Base-by-base conservation (phyloP, 2,797 vertebrate species). In the Melopsittacus undulatus region DNA sequence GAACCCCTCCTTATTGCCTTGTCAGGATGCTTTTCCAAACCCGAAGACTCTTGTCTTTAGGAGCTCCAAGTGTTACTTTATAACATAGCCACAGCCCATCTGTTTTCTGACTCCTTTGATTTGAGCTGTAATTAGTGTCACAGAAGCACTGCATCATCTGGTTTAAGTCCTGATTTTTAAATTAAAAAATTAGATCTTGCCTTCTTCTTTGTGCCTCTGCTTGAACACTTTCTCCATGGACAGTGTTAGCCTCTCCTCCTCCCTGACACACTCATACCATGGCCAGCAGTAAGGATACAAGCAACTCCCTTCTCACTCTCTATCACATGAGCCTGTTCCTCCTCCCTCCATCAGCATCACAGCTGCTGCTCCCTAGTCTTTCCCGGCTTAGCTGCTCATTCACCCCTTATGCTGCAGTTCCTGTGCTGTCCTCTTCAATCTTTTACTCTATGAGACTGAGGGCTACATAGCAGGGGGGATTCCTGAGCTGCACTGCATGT, bases 401-500 rank as follows among this genome's bases (percentile, higher is more conserved):
- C 19, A 5, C 8, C 24, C 11, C 22, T 29, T 4, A 20, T 40
- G 22, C 52, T 74, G 72, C 15, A 22, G 24, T 1, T 72, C n/a
- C 48, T 42, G 19, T 5, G 8, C 51, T 43, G 6, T 16, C 16
- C 49, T 40, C 4, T 5, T 20, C 19, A 22, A 22, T 49, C n/a
- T 24, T 82, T 32, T 26, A 48, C 9, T 10, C n/a, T 3, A 5
- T 4, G 27, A 11, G 10, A 16, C n/a, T 23, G 38, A 9, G 19
- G 15, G 23, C 19, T 32, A 8, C 1, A 2, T 2, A n/a, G 29
- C 7, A 11, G 14, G 2, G 11, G 18, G 4, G 11, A 4, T 45
- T 67, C 21, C n/a, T 1, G 7, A 59, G 29, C 61, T 0, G 0
- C 11, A 0, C 21, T 23, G 30, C 43, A 3, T 17, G 56, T 21